Evolutionary conservation across 1,140 invertebrate species (phyloP).

Genomic region (Hydropsyche tenuis): DNA sequence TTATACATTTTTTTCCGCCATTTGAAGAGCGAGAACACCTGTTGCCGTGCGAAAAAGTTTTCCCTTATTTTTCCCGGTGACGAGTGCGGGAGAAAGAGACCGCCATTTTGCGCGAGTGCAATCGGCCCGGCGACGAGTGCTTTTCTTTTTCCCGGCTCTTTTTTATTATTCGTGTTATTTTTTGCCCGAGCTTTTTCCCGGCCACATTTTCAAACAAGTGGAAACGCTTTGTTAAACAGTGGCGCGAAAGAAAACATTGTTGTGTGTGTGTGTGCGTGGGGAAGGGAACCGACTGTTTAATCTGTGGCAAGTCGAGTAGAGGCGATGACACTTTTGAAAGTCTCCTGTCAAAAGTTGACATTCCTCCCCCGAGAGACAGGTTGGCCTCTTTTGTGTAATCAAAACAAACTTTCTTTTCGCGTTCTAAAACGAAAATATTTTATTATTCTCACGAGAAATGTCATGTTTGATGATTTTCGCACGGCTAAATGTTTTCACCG

Average conservation of each 20-base stretch:
- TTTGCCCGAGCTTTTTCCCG: too few species aligned
- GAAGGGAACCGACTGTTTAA: neutral
- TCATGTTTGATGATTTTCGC: too few species aligned
- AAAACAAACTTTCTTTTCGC: too few species aligned
- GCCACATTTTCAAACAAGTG: constrained; percentile 14
- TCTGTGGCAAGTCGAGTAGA: neutral
- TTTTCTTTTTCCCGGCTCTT: constrained; percentile 9
- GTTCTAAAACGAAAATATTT: too few species aligned
- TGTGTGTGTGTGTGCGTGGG: neutral
- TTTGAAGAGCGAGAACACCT: constrained; percentile 3
- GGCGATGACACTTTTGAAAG: neutral
- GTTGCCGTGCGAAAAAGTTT: constrained; percentile 5
- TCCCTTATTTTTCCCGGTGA: neutral
- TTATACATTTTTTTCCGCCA: too few species aligned
- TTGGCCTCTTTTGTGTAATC: too few species aligned
- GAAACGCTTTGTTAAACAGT: constrained; percentile 14
- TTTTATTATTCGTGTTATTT: too few species aligned
- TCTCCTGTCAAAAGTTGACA: too few species aligned
- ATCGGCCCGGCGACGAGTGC: constrained; percentile 16
- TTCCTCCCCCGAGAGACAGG: too few species aligned
- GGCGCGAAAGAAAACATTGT: neutral
- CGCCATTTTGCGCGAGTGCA: constrained; percentile 15
- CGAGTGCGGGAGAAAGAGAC: neutral
- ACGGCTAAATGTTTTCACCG: too few species aligned
- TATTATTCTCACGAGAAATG: too few species aligned